These are phyloP conservation scores for Trachelus troglodyta DNA, from an alignment of 2,888 invertebrate species.

Conservation along the genomic window DNA sequence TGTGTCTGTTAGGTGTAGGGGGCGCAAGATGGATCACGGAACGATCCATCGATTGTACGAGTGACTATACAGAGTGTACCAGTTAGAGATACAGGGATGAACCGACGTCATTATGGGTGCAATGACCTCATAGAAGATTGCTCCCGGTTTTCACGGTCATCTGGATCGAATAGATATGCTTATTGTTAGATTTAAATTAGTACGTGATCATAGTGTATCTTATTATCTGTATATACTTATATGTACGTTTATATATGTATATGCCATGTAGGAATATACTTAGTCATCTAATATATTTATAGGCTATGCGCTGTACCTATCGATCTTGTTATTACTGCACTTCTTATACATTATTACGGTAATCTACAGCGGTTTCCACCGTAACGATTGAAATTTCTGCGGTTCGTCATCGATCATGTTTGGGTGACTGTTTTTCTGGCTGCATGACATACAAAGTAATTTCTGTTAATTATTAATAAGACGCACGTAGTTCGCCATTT, in stretches of 20 bases:
- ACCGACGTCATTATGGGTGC: background rate
- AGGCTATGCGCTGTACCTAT: background rate
- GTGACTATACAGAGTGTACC: background rate
- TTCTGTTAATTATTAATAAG: background rate
- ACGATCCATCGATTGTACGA: background rate
- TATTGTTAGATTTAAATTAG: background rate
- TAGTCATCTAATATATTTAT: background rate
- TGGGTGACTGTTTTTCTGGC: background rate
- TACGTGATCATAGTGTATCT: background rate
- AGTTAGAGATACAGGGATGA: background rate
- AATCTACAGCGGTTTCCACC: background rate
- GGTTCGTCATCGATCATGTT: background rate
- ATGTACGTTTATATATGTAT: too few relatives aligned
- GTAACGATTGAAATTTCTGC: background rate
- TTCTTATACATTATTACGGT: conserved; percentile 2
- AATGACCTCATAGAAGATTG: background rate
- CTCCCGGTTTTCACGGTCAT: background rate
- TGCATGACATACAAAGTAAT: background rate
- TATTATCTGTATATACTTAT: background rate
- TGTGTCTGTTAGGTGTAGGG: background rate
- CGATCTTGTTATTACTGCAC: background rate
- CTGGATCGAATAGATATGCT: background rate
- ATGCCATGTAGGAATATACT: background rate
- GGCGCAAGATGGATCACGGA: background rate
- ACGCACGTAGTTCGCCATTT: background rate